phyloP scores from a whole-genome alignment of 1,140 invertebrate species.

The Acromyrmex charruanus region DNA sequence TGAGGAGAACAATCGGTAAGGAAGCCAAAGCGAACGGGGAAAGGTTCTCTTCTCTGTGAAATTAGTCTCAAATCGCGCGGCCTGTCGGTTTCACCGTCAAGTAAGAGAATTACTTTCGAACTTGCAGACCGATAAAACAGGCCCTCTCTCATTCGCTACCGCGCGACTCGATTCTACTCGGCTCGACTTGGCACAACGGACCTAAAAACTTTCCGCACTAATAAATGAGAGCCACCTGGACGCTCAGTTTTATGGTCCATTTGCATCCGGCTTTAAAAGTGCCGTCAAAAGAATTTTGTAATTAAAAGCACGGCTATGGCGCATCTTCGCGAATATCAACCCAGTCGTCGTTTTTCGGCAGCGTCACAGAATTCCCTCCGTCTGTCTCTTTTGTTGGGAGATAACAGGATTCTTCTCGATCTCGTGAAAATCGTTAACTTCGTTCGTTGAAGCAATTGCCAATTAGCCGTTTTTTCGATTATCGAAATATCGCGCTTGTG shows the following conservation, averaged over 20 bases:
- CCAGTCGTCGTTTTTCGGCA: not conserved
- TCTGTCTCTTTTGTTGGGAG: not conserved
- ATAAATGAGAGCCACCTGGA: slow-evolving; percentile 79
- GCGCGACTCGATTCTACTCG: slow-evolving; percentile 16
- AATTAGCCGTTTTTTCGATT: slow-evolving; percentile 27
- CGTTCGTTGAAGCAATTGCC: slow-evolving; percentile 2
- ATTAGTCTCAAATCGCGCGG: slow-evolving; percentile 72
- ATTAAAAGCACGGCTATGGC: slow-evolving; percentile 82
- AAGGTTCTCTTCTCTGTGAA: not conserved
- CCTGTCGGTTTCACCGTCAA: slow-evolving; percentile 76
- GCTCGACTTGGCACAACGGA: slow-evolving; percentile 40
- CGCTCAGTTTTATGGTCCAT: slow-evolving; percentile 84
- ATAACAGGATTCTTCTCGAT: not conserved
- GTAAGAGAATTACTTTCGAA: slow-evolving; percentile 83
- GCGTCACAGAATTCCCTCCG: slow-evolving; percentile 42
- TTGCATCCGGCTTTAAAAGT: slow-evolving; percentile 85
- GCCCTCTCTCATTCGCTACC: slow-evolving; percentile 67
- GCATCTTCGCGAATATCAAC: slow-evolving; percentile 60
- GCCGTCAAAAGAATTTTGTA: slow-evolving; percentile 78
- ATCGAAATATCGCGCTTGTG: not conserved
- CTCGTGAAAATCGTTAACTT: slow-evolving; percentile 16
- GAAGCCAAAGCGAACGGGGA: slow-evolving; percentile 14
- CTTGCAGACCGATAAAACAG: slow-evolving; percentile 82
- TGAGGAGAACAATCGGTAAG: slow-evolving; percentile 55
- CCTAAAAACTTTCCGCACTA: slow-evolving; percentile 82